These are phyloP conservation scores for Penaeus chinensis DNA, from an alignment of 1,140 invertebrate species.

Conservation along the genomic window DNA sequence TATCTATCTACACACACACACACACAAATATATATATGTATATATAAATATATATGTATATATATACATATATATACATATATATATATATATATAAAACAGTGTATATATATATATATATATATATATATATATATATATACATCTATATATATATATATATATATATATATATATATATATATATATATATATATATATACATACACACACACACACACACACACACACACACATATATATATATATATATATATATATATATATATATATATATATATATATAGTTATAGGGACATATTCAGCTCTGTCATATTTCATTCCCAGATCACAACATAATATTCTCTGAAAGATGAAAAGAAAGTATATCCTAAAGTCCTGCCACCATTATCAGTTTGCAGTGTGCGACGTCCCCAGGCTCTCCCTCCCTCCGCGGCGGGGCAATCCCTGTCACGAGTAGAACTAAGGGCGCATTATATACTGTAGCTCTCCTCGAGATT, in stretches of 20 bases:
- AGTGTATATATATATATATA: slow-evolving; percentile 4
- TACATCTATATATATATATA: not conserved
- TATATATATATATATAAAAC: not conserved
- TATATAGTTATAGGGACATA: not conserved
- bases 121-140: slow-evolving; percentile 17
- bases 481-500: too few species aligned
- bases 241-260: slow-evolving; percentile 17
- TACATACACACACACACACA: not conserved
- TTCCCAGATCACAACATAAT: too few species aligned
- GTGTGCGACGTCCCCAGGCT: too few species aligned
- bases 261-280: slow-evolving; percentile 17
- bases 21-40: not conserved
- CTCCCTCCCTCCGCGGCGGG: too few species aligned
- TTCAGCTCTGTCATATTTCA: too few species aligned
- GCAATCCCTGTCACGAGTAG: too few species aligned
- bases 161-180: not conserved
- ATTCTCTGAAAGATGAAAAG: too few species aligned
- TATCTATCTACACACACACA: not conserved
- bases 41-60: slow-evolving; percentile 11
- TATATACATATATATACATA: slow-evolving; percentile 11
- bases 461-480: too few species aligned
- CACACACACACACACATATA: not conserved
- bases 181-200: slow-evolving; percentile 14
- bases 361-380: too few species aligned
- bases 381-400: too few species aligned